A percentile compares a stretch with the other conserved stretches of the same genome.
Conservation (phyloP, 2,888 invertebrate genomes). For the Gymnocheta viridis region DNA sequence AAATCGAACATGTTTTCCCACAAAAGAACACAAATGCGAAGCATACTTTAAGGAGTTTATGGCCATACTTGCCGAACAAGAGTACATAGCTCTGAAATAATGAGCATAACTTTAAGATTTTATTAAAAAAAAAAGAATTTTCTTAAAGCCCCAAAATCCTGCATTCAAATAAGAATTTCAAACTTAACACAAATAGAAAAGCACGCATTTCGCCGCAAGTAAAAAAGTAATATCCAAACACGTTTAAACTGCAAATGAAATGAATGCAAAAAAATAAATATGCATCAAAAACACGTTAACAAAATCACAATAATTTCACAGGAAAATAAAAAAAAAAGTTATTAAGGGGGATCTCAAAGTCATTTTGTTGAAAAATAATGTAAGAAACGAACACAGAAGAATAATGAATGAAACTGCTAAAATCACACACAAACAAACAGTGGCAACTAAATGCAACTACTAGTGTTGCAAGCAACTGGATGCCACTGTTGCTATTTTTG, state of each 20-base stretch:
- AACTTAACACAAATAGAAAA: not conserved
- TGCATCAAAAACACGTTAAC: slow-evolving; percentile 37
- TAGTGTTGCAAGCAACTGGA: slow-evolving; percentile 15
- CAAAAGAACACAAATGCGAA: not conserved
- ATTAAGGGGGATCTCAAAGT: slow-evolving; percentile 20
- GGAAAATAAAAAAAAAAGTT: slow-evolving; percentile 38
- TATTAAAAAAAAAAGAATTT: not conserved
- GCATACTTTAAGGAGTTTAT: not conserved
- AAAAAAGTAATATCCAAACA: not conserved
- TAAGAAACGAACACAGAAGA: slow-evolving; percentile 7
- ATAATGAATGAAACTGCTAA: slow-evolving; percentile 53
- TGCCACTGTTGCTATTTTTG: slow-evolving; percentile 41
- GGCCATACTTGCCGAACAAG: too few relatives aligned
- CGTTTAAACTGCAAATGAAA: slow-evolving; percentile 39
- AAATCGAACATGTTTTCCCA: too few relatives aligned
- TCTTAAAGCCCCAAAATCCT: slow-evolving; percentile 9
- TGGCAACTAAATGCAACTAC: slow-evolving; percentile 33
- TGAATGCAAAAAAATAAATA: not conserved
- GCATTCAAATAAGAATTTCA: not conserved
- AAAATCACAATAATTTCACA: slow-evolving; percentile 60
- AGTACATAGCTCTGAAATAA: not conserved
- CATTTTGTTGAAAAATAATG: not conserved
- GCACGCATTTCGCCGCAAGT: not conserved
- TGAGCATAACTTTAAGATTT: not conserved
- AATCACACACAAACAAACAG: not conserved